Evolutionary conservation across 2,888 invertebrate species (phyloP), one percentile per base, ranked within the genome.

Genomic region (Hirtodrosophila alboralis): DNA sequence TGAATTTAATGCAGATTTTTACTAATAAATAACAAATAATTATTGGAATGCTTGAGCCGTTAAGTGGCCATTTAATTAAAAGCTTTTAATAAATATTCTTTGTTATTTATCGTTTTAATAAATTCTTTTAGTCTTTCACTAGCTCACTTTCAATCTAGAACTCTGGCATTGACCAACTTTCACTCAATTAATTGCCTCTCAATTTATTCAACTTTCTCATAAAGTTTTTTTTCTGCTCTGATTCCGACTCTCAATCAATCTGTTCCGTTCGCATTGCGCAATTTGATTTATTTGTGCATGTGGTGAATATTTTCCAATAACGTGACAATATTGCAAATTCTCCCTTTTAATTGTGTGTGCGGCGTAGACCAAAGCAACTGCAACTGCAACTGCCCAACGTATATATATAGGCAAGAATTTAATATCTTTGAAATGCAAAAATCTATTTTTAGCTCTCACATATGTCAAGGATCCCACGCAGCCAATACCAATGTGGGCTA

Each of bases 281-380:
- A 81, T 70, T 70, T 26, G 51, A 44, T 61, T 53, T 47, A 28
- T 13, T 53, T 34, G 48, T 58, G 65, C 72, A 52, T 65, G 58
- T 59, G 49, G 38, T 27, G 61, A 69, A 33, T 57, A 52, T 23
- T 54, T 49, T 49, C 30, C 41, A 59, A 44, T 76, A 59, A 85
- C 85, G 81, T 81, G 85, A 85, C 84, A 54, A 62, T 85, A 67
- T 54, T 18, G 57, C 62, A 74, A 71, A 64, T 65, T 48, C 18
- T 21, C 30, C 28, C 45, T 38, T 33, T 49, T 18, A 56, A 44
- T 52, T 38, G 54, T 14, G 16, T n/a, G 9, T n/a, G 6, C 45
- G 33, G n/a, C 27, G 14, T 6, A 38, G 10, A 16, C 30, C 41
- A 16, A 12, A 26, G 13, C 12, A 3, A 5, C n/a, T n/a, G n/a